Conservation (phyloP, 2,797 vertebrate species). For the Chromis chromis region DNA sequence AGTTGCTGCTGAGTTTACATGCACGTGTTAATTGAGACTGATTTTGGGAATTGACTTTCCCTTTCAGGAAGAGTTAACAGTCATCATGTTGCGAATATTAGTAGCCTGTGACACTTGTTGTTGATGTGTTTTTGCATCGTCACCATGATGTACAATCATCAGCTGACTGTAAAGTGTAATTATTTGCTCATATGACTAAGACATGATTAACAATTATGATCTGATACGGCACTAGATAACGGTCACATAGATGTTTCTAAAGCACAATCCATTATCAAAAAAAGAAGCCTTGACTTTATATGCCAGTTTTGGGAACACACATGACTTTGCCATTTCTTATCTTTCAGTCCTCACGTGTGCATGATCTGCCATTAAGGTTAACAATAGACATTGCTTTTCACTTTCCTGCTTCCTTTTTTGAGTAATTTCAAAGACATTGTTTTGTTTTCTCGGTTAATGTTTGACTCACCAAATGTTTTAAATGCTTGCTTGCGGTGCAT, state of each 20-base stretch:
- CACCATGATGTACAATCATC: conserved; percentile 3
- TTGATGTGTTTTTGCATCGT: not conserved
- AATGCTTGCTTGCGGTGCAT: not conserved
- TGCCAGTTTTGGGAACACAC: conserved; percentile 1
- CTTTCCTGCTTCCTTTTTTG: not conserved
- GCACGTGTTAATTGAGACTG: too few species aligned
- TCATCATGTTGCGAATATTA: not conserved
- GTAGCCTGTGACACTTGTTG: not conserved
- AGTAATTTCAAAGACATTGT: conserved; percentile 1
- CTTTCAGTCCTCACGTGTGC: not conserved
- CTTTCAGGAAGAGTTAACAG: not conserved
- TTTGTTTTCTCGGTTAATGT: not conserved
- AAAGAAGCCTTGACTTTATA: conserved; percentile 1
- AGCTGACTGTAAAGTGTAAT: fast-evolving
- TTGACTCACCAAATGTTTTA: conserved; percentile 10
- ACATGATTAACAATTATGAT: not conserved
- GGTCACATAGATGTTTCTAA: not conserved
- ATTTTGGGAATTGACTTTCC: too few species aligned
- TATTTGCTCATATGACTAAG: conserved; percentile 28
- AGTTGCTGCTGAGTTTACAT: too few species aligned
- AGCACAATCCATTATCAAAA: conserved; percentile 16
- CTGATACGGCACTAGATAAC: not conserved
- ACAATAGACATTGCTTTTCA: not conserved
- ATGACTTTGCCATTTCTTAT: not conserved
- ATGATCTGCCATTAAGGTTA: not conserved